Evolutionary conservation across 1,140 invertebrate species (phyloP), one percentile per base, ranked within the genome.

Genomic region (Hylaeus volcanicus): DNA sequence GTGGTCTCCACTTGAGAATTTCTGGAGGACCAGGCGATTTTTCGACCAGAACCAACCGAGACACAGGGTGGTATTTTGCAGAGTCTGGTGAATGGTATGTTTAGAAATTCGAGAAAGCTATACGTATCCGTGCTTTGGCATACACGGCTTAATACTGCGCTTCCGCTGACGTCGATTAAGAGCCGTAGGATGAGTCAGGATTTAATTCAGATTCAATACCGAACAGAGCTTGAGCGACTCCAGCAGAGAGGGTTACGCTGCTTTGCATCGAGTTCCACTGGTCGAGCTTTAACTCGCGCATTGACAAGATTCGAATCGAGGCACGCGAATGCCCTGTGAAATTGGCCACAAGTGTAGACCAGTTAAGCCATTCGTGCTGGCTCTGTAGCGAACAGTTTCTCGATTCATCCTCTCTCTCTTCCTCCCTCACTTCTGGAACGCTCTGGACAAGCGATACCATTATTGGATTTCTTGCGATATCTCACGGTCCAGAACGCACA

Each of bases 261-360:
- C 45, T 61, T 55, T 53, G 60, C 41, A n/a, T 41, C 45, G 64
- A 74, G 45, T 61, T 37, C 64, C 70, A 56, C n/a, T 60, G 55
- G 64, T 3, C 55, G 41, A 74, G 72, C 53, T 45, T 80, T 75
- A 69, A 80, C 74, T 80, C 78, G 45, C 53, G 37, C 60, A 74
- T 85, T 78, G 83, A 61, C 74, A 64, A 85, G 48, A 56, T 55
- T 48, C 69, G 69, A 70, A 74, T 76, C 73, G 64, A 64, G 71
- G 64, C 79, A 76, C 66, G 79, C 61, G 72, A 74, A 75, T 70
- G 71, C 70, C 45, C 43, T 15, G 37, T 37, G 61, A 74, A 74
- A 80, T 80, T 80, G 63, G 61, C 71, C 63, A 45, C 5, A 12
- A 74, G 53, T 61, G 58, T 64, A n/a, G 72, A 74, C 71, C 43